Conservation (phyloP, 2,888 invertebrate species). For the Gari tellinella region DNA sequence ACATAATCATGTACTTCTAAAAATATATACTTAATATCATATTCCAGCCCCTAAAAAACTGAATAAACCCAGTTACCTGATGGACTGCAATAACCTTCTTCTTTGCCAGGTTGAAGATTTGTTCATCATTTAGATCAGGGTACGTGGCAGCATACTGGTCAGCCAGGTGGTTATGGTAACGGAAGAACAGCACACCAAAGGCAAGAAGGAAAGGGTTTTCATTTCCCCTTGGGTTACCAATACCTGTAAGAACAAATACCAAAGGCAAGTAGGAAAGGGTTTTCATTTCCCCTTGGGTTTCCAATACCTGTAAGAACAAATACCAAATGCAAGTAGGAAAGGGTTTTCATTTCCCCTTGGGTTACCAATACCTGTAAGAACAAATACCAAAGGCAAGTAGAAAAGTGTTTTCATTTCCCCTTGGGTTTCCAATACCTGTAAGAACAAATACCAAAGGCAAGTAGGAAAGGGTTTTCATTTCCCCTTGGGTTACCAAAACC, state of each 20-base stretch:
- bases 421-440: slow-evolving; percentile 98
- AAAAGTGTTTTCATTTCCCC: slow-evolving; percentile 99
- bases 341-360: slow-evolving; percentile 99
- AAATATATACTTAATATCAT: too few relatives aligned
- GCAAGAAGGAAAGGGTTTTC: slow-evolving; percentile 98
- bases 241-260: slow-evolving; percentile 92
- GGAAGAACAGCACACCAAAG: slow-evolving; percentile 95
- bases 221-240: slow-evolving; percentile 98
- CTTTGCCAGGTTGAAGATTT: slow-evolving; percentile 95
- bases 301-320: slow-evolving; percentile 98
- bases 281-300: slow-evolving; percentile 98
- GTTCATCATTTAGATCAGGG: slow-evolving; percentile 96
- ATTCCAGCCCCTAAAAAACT: too few relatives aligned
- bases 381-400: slow-evolving; percentile 96
- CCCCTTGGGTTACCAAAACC: slow-evolving; percentile 98
- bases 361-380: slow-evolving; percentile 94
- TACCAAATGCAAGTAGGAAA: slow-evolving; percentile 95
- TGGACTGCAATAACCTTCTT: slow-evolving; percentile 96
- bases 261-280: slow-evolving; percentile 96
- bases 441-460: slow-evolving; percentile 96
- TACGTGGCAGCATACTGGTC: slow-evolving; percentile 86
- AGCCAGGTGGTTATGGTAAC: slow-evolving; percentile 98
- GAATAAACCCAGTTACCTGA: slow-evolving; percentile 87
- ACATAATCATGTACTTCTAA: too few relatives aligned
- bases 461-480: slow-evolving; percentile 98